phyloP scores from a whole-genome alignment of 2,888 invertebrate species.

The Cheilosia soror region DNA sequence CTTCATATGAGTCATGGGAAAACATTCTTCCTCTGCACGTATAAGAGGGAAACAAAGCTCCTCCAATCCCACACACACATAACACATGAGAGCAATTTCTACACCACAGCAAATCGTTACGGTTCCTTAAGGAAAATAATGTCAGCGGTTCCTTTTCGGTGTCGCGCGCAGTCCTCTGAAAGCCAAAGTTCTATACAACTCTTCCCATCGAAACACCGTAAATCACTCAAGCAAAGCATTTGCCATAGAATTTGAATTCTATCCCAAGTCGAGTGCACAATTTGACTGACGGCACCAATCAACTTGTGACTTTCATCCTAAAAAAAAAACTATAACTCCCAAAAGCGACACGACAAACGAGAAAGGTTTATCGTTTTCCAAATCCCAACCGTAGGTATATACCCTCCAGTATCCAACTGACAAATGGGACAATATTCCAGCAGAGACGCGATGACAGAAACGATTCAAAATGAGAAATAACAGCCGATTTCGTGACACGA shows the following conservation, averaged over 20 bases:
- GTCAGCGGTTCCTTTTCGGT: not conserved
- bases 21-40: not conserved
- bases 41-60: not conserved
- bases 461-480: conserved; percentile 75
- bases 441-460: conserved; percentile 69
- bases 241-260: conserved; percentile 49
- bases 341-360: conserved; percentile 61
- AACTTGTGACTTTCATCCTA: conserved; percentile 56
- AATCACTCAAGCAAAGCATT: conserved; percentile 68
- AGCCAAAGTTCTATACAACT: not conserved
- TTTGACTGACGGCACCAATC: conserved; percentile 57
- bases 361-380: conserved; percentile 63
- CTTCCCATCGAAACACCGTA: conserved; percentile 43
- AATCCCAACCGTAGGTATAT: not conserved
- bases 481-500: conserved; percentile 72
- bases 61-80: not conserved
- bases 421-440: conserved; percentile 70
- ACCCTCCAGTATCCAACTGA: conserved; percentile 43
- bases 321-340: conserved; percentile 60
- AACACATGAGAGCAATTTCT: not conserved
- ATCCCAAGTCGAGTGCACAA: conserved; percentile 48
- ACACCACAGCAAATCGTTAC: not conserved
- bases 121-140: not conserved
- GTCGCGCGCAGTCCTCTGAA: conserved; percentile 7
- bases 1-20: not conserved